These are phyloP conservation scores for Eublepharis macularius DNA, from an alignment of 2,113 vertebrate species.

Conservation along the genomic window DNA sequence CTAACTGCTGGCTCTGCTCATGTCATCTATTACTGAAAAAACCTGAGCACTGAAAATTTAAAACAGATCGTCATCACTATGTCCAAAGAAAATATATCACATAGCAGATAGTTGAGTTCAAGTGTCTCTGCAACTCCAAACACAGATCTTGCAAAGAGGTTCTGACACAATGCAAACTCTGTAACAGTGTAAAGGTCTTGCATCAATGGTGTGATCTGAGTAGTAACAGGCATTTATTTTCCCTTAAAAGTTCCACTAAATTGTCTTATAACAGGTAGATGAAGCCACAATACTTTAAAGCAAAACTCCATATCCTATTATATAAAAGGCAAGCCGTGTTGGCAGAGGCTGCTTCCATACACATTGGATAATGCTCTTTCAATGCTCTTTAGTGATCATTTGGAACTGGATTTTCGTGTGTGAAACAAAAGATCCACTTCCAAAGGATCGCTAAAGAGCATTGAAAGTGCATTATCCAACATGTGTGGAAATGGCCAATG, in stretches of 20 bases:
- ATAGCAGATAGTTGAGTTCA: background rate
- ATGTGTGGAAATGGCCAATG: no score
- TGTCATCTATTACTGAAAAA: background rate
- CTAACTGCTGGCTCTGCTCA: accelerated
- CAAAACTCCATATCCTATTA: no score
- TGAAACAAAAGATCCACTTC: no score
- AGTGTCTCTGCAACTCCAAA: background rate
- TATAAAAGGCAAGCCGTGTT: no score
- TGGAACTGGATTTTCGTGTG: no score
- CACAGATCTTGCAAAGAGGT: background rate
- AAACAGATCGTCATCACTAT: background rate
- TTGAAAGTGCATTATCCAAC: no score
- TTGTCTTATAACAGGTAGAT: background rate
- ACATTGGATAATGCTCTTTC: no score
- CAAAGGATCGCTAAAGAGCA: no score
- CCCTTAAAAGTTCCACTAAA: background rate
- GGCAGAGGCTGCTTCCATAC: no score
- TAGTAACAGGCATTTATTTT: background rate
- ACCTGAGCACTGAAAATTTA: background rate
- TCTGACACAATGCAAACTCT: background rate
- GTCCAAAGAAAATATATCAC: background rate
- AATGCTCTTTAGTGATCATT: no score
- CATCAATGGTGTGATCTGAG: background rate
- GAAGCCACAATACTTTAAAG: no score
- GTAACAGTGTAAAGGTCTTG: background rate